Evolutionary conservation across 1,140 invertebrate genomes (phyloP), one percentile per base, ranked within the genome.

Genomic region (Ceratoteleas bidentatus): DNA sequence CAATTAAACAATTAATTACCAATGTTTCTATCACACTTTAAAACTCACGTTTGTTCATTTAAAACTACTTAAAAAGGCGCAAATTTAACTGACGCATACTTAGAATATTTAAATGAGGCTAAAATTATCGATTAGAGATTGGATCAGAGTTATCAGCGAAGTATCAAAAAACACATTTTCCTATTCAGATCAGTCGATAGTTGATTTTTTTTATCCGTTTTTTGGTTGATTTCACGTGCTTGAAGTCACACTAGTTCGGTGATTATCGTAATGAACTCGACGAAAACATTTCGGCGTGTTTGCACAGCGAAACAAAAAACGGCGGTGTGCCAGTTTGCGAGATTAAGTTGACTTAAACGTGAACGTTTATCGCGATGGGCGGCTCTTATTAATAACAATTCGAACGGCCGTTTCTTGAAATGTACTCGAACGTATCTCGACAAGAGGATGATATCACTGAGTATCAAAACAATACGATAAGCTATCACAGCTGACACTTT

Each of bases 381-480:
- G 5, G 45, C n/a, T 47, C 45, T 47, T 47, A 16, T 33, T 54
- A 54, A 45, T 58, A 45, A 32, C n/a, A 47, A 36, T 61, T 61
- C 11, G 34, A 52, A 11, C 14, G 24, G 34, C 11, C 38, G 6
- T 24, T 69, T 58, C 38, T 58, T 24, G 13, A 38, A 56, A 10
- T 32, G 6, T 68, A 11, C 40, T 61, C 61, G 32, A 52, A n/a
- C 53, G 47, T 54, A 62, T 58, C 53, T 53, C 33, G 10, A 13
- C 53, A 53, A 60, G 8, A 32, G 34, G 36, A 11, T 56, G 58
- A 53, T 72, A 73, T 73, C 69, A 5, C 6, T 34, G 16, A 13
- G 32, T 16, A 73, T 65, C 52, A 65, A 65, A 74, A 65, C 61
- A 74, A 45, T 13, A 64, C 43, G 68, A 74, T 74, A 74, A 57